Conservation (phyloP, 2,888 invertebrate species). For the Deilephila elpenor region DNA sequence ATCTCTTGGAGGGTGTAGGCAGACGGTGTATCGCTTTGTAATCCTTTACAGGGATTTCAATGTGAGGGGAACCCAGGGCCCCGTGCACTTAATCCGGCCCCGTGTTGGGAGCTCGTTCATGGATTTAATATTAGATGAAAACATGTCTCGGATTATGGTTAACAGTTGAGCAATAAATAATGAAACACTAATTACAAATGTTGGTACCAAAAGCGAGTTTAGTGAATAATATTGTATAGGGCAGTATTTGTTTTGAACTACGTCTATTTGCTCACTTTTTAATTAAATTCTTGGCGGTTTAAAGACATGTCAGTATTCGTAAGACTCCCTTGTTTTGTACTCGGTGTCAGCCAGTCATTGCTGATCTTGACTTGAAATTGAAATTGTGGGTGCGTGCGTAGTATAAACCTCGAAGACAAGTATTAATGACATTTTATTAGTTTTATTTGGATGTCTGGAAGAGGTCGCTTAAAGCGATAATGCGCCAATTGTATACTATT, state of each 20-base stretch:
- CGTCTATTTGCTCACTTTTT: neutral
- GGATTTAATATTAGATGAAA: conserved; percentile 3
- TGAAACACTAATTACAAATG: neutral
- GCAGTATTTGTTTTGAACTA: neutral
- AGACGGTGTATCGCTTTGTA: conserved; percentile 1
- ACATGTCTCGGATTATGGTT: conserved; percentile 6
- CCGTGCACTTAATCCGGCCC: neutral
- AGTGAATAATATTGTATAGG: neutral
- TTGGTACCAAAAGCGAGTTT: neutral
- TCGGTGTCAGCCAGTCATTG: too few species aligned
- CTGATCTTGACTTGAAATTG: too few species aligned
- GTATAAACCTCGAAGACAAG: too few species aligned
- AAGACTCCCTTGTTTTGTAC: too few species aligned
- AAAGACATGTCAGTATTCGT: too few species aligned
- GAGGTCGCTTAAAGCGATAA: too few species aligned
- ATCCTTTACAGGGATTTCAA: neutral
- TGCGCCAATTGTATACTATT: too few species aligned
- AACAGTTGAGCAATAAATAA: neutral
- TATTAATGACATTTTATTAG: too few species aligned
- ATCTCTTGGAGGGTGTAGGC: neutral
- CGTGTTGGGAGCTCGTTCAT: neutral
- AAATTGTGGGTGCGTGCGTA: too few species aligned
- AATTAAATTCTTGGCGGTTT: too few species aligned
- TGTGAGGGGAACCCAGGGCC: neutral
- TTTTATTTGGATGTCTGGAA: too few species aligned